Evolutionary conservation across 2,797 vertebrate species (phyloP).

Genomic region (Oreonectes daqikongensis): DNA sequence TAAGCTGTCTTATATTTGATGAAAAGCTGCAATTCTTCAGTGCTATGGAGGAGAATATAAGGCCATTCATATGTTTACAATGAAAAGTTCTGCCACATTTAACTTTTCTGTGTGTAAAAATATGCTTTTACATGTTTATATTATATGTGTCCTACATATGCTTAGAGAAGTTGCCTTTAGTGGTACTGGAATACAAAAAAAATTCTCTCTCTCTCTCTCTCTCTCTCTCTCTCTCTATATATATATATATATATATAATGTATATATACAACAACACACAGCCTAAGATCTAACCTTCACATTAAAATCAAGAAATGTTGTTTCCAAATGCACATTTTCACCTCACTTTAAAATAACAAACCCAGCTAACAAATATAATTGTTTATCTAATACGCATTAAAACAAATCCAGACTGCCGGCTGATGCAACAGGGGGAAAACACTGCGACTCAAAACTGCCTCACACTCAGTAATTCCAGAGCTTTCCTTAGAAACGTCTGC

Average conservation of each 20-base stretch:
- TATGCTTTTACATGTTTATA: not conserved
- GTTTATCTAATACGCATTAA: conserved; percentile 56
- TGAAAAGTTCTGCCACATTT: conserved; percentile 15
- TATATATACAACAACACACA: not conserved
- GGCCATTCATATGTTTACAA: conserved; percentile 16
- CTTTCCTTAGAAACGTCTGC: conserved; percentile 48
- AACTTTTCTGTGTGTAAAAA: too few species aligned
- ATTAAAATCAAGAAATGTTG: not conserved
- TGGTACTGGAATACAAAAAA: not conserved
- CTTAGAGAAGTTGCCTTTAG: not conserved
- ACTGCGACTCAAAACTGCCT: conserved; percentile 27
- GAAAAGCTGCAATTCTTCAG: not conserved
- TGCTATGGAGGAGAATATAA: conserved; percentile 6
- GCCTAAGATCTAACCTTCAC: not conserved
- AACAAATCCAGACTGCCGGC: conserved; percentile 48
- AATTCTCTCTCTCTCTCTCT: too few species aligned
- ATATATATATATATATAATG: not conserved
- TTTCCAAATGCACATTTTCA: conserved; percentile 46
- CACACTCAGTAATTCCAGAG: conserved; percentile 50
- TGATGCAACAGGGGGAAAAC: conserved; percentile 60
- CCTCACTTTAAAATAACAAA: conserved; percentile 46
- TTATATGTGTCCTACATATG: not conserved
- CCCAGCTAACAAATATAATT: conserved; percentile 52
- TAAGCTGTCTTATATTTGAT: too few species aligned
- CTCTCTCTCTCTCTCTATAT: not conserved